Evolutionary conservation across 2,113 vertebrate species (phyloP).

Genomic region (Bambusicola thoracicus): DNA sequence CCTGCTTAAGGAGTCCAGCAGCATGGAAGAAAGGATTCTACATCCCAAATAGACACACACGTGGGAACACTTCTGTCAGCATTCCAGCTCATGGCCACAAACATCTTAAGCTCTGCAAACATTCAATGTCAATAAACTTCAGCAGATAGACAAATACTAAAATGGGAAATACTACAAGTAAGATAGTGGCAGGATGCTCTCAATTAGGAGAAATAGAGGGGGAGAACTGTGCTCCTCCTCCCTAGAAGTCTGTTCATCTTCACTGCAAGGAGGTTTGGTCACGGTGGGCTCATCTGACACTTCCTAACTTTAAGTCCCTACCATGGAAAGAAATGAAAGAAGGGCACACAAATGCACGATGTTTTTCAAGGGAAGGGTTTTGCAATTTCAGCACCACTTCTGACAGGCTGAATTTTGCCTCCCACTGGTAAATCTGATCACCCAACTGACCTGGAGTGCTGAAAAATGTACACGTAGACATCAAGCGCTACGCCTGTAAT

Average conservation of each 20-base stretch:
- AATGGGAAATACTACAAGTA: not conserved
- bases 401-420: not conserved
- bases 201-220: not conserved
- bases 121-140: not conserved
- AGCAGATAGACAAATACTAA: not conserved
- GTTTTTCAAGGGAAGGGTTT: not conserved
- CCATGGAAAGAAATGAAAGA: not conserved
- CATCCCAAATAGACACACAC: not conserved
- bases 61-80: not conserved
- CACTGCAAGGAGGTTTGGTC: fast-evolving
- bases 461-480: not conserved
- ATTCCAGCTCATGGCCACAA: not conserved
- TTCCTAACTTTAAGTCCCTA: not conserved
- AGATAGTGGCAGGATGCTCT: fast-evolving
- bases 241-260: not conserved
- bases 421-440: not conserved
- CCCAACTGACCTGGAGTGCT: not conserved
- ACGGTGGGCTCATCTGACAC: no score
- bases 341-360: not conserved
- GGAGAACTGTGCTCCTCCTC: not conserved
- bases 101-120: not conserved
- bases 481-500: not conserved
- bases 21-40: not conserved
- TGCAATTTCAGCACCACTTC: not conserved
- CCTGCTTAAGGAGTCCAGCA: not conserved